Evolutionary conservation across 2,888 invertebrate genomes (phyloP).

Genomic region (Drosophila phalerata): DNA sequence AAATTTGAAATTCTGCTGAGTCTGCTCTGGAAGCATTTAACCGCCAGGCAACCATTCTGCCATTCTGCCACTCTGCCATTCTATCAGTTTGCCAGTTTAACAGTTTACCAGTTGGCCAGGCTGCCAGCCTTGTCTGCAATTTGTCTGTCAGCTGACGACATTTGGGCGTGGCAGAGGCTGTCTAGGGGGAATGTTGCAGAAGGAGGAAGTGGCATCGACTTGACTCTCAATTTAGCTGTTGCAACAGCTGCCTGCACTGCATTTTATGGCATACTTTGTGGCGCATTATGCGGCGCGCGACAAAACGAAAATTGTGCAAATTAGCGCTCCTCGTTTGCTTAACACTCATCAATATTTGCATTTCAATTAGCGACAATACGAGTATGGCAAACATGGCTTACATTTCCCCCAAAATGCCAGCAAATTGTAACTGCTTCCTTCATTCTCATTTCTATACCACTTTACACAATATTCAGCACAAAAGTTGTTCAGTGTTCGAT

Average conservation of each 20-base stretch:
- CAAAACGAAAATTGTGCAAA: constrained; percentile 77
- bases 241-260: constrained; percentile 48
- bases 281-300: constrained; percentile 78
- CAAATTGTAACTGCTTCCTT: constrained; percentile 1
- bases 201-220: constrained; percentile 37
- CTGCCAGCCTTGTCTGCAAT: constrained; percentile 36
- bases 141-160: constrained; percentile 50
- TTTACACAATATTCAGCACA: constrained; percentile 10
- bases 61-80: constrained; percentile 20
- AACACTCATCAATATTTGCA: constrained; percentile 79
- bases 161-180: constrained; percentile 48
- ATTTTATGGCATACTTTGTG: constrained; percentile 76
- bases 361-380: constrained; percentile 75
- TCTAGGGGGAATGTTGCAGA: constrained; percentile 18
- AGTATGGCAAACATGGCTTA: constrained; percentile 51
- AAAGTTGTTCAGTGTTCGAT: constrained; percentile 15
- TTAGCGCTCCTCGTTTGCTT: constrained; percentile 71
- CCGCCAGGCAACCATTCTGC: constrained; percentile 26
- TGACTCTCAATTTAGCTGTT: constrained; percentile 51
- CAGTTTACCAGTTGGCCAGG: constrained; percentile 31
- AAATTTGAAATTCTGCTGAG: constrained; percentile 80
- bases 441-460: background rate
- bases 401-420: constrained; percentile 42
- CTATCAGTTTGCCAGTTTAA: constrained; percentile 18
- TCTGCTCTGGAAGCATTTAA: constrained; percentile 71